Evolutionary conservation across 2,113 vertebrate species (phyloP).

Genomic region (cattle (Bos taurus)): ARS-UCD2.0 NC_037348.1:7953001-7953500

Average conservation of each 20-base stretch:
- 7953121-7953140: not conserved
- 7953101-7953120: not conserved
- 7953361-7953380: not conserved
- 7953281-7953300: not conserved
- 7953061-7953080: not conserved
- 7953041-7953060: not conserved
- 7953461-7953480: conserved; percentile 68
- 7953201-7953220: not conserved
- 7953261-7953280: not conserved
- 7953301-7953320: not conserved
- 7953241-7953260: not conserved
- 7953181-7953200: not conserved
- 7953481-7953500: conserved; percentile 51
- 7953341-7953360: not conserved
- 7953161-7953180: not conserved
- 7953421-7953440: not conserved
- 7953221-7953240: not conserved
- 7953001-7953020: not conserved
- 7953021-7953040: not conserved
- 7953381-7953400: not conserved
- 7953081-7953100: not conserved
- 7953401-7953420: not conserved
- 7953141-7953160: not conserved
- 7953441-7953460: not conserved
- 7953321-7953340: not conserved